Percentiles rank a stretch among this genome's conserved stretches.
Conservation (phyloP, 1,140 invertebrate genomes). For the Gryon sp. region DNA sequence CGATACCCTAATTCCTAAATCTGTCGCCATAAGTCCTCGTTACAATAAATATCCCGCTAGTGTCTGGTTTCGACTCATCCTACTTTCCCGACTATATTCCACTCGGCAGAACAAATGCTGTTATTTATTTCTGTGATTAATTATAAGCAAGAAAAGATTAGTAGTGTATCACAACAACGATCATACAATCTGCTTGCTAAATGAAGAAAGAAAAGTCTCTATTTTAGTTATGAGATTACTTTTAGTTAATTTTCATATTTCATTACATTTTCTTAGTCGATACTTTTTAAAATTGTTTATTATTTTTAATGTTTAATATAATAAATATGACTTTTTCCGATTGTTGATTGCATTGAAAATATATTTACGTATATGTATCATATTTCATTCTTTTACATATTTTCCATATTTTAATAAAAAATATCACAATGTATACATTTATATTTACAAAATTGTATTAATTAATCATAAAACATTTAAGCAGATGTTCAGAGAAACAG, state of each 20-base stretch:
- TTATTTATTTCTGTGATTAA: conserved; percentile 44
- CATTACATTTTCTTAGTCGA: no score
- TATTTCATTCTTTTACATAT: no score
- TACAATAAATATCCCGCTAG: conserved; percentile 79
- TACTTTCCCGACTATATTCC: conserved; percentile 64
- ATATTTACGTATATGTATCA: no score
- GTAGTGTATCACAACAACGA: background rate
- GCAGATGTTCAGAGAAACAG: conserved; percentile 17
- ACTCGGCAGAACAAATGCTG: conserved; percentile 43
- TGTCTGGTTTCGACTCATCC: conserved; percentile 69
- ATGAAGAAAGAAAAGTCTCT: no score
- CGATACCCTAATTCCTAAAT: conserved; percentile 80
- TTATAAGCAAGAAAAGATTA: conserved; percentile 29
- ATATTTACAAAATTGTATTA: background rate
- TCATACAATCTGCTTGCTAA: no score
- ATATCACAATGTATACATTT: no score
- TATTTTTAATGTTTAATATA: no score
- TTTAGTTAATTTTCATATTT: background rate
- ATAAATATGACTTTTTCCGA: no score
- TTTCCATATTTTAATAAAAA: no score
- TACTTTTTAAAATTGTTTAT: no score
- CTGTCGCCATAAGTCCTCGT: conserved; percentile 81
- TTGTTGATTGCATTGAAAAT: no score
- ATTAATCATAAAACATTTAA: conserved; percentile 1
- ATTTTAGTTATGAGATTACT: background rate